These are phyloP conservation scores for Epistrophe grossulariae DNA, from an alignment of 2,888 invertebrate species.

Conservation along the genomic window DNA sequence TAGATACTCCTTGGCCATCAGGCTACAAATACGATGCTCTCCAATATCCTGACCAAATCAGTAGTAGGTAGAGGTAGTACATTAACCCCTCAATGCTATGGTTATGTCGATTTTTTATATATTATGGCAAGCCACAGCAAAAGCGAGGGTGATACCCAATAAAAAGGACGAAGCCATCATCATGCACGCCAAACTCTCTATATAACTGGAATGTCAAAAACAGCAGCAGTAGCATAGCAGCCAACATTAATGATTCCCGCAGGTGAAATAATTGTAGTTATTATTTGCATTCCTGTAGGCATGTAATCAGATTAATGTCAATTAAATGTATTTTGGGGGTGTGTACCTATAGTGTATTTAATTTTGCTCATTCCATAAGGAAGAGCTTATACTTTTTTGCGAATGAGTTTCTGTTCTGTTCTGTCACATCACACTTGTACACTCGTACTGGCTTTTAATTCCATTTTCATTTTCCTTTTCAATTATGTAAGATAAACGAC, in stretches of 20 bases:
- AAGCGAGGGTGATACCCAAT: constrained; percentile 9
- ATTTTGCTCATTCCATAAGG: background rate
- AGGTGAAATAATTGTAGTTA: constrained; percentile 51
- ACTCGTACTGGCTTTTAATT: constrained; percentile 9
- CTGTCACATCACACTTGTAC: background rate
- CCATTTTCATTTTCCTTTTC: constrained; percentile 50
- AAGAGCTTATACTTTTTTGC: background rate
- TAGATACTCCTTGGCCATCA: constrained; percentile 17
- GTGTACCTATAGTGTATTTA: constrained; percentile 5
- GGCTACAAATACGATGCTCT: constrained; percentile 1
- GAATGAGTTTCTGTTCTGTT: background rate
- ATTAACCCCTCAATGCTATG: constrained; percentile 3
- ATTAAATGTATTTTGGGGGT: constrained; percentile 50
- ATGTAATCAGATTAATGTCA: constrained; percentile 67
- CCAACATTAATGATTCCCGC: constrained; percentile 48
- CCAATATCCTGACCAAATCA: constrained; percentile 36
- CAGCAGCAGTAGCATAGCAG: constrained; percentile 7
- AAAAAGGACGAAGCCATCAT: background rate
- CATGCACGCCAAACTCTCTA: background rate
- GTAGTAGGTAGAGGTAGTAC: background rate
- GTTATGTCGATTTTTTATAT: constrained; percentile 39
- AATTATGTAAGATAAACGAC: constrained; percentile 46
- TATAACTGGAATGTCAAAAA: background rate
- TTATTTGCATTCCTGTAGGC: constrained; percentile 48
- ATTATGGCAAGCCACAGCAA: constrained; percentile 33